Evolutionary conservation across 2,888 invertebrate species (phyloP), one percentile per base, ranked within the genome.

Genomic region (Lasiommata megera): DNA sequence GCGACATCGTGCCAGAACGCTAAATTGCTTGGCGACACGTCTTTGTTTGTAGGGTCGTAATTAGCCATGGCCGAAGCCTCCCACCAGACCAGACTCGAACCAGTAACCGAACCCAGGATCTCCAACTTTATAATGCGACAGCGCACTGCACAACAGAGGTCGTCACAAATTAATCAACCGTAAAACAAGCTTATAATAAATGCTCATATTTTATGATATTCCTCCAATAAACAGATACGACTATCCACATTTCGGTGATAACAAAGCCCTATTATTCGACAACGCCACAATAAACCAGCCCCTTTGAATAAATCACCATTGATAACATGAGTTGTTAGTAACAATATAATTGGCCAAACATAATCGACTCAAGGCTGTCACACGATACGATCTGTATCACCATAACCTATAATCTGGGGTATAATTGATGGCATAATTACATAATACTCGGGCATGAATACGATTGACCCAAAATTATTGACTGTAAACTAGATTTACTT

Each of bases 241-340:
- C 16, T 29, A 14, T 16, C 5, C 16, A 29, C 3, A 31, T 29
- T 46, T 46, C 9, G 31, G 31, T 14, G 11, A 31, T 46, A 46
- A 6, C 16, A 16, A 3, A 44, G 18, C 3, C n/a, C n/a, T 12
- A 14, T 23, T 34, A 28, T 51, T 14, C 11, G 11, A 7, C 6
- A 23, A 8, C 31, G 16, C 23, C 31, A 31, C 28, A 41, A 31
- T 31, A 52, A 41, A 18, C 9, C 36, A 37, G 31, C 43, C 51
- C 41, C 44, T 56, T 44, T 43, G 51, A 56, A 56, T 56, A 56
- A 75, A 76, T 79, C 77, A 74, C 74, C 57, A 58, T 57, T 62
- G 53, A 53, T 66, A 64, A 50, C 56, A 58, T 41, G 55, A 58
- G 54, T 51, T 58, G 54, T 65, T 61, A 61, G 58, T 64, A 59